phyloP scores from a whole-genome alignment of 1,140 invertebrate genomes.

The roundworm (Caenorhabditis elegans) region WBcel235 BX284606.5:6659001-6659500 shows the following conservation, averaged over 20 bases:
- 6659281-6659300: constrained; percentile 34
- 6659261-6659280: constrained; percentile 28
- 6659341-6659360: neutral
- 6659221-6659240: neutral
- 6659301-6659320: constrained; percentile 27
- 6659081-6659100: constrained; percentile 35
- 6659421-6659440: too few relatives aligned
- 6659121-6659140: constrained; percentile 29
- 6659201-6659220: neutral
- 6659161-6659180: neutral
- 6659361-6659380: too few relatives aligned
- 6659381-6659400: too few relatives aligned
- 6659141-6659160: neutral
- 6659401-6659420: too few relatives aligned
- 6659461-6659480: too few relatives aligned
- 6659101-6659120: constrained; percentile 23
- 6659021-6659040: neutral
- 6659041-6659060: neutral
- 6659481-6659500: neutral
- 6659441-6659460: too few relatives aligned
- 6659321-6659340: neutral
- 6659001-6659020: neutral
- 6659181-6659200: neutral
- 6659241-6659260: neutral
- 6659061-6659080: constrained; percentile 1